Evolutionary conservation across 2,888 invertebrate species (phyloP), one percentile per base, ranked within the genome.

Genomic region (Nudaria mundana): DNA sequence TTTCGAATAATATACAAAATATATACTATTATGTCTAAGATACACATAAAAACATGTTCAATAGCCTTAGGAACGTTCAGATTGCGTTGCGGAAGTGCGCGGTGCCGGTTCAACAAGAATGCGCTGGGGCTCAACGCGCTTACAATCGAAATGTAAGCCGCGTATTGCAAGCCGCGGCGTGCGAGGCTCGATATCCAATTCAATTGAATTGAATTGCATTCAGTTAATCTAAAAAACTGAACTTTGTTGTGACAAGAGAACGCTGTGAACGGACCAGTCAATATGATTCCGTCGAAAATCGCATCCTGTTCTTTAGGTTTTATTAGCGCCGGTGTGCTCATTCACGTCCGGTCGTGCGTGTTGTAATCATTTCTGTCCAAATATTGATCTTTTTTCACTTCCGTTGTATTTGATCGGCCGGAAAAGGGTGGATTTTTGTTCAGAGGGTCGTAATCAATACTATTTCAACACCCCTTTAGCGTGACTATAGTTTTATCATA

Each of bases 301-400:
- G 75, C 81, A 83, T 87, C 86, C 87, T 80, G 85, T 76, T 79
- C 79, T 80, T 74, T 78, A 74, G 63, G 65, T 75, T 66, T 78
- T 81, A 77, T 79, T 81, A 81, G 79, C 75, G 76, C 67, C 71
- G 63, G 66, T 66, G 71, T 71, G 63, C 69, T 72, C 71, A 80
- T 80, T 81, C 72, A 71, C 81, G 71, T 82, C 81, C 82, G 80
- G 78, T 70, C 66, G 69, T 70, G 67, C 66, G 71, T 51, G 66
- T 64, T 70, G 66, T 84, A 81, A 84, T 85, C 72, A 76, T 79
- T 81, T 78, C 79, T 84, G 86, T 85, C 86, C 66, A 86, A 86
- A 87, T 86, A 87, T 87, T 87, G 84, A 85, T 73, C 73, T 78
- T 83, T 84, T 84, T 81, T 77, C 61, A 69, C 71, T 81, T 84